phyloP scores from a whole-genome alignment of 2,797 vertebrate species.

The Gadopsis bispinosus region DNA sequence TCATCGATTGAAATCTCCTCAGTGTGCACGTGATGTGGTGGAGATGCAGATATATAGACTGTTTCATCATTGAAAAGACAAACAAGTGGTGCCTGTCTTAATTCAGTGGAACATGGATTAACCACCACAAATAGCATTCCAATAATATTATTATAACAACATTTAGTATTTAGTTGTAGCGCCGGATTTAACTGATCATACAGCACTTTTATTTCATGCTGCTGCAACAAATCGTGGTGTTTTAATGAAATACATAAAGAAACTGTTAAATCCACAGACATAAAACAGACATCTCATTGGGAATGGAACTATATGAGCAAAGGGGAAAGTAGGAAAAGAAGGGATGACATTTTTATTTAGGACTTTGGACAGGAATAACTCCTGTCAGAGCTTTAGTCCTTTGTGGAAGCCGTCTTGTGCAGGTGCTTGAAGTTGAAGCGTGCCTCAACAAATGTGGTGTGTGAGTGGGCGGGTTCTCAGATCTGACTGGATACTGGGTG shows the following conservation, averaged over 20 bases:
- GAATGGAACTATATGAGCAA: not conserved
- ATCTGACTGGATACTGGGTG: not conserved
- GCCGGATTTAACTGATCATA: slow-evolving; percentile 2
- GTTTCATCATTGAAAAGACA: not conserved
- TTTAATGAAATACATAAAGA: not conserved
- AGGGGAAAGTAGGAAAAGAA: not conserved
- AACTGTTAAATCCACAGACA: not conserved
- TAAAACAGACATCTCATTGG: not conserved
- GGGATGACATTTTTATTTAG: not conserved
- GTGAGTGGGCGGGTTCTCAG: not conserved
- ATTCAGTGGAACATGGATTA: slow-evolving; percentile 7
- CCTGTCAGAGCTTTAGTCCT: not conserved
- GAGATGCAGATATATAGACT: not conserved
- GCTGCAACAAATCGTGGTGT: not conserved
- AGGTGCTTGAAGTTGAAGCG: too few species aligned
- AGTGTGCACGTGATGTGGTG: slow-evolving; percentile 3
- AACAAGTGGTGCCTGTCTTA: not conserved
- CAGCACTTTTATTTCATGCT: not conserved
- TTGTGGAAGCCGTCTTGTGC: not conserved
- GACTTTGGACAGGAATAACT: not conserved
- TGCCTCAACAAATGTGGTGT: not conserved
- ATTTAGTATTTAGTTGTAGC: not conserved
- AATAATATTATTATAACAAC: not conserved
- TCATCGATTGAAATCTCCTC: slow-evolving; percentile 2
- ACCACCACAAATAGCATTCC: not conserved